Evolutionary conservation across 2,113 vertebrate species (phyloP).

Genomic region (Plecturocebus donacophilus): DNA sequence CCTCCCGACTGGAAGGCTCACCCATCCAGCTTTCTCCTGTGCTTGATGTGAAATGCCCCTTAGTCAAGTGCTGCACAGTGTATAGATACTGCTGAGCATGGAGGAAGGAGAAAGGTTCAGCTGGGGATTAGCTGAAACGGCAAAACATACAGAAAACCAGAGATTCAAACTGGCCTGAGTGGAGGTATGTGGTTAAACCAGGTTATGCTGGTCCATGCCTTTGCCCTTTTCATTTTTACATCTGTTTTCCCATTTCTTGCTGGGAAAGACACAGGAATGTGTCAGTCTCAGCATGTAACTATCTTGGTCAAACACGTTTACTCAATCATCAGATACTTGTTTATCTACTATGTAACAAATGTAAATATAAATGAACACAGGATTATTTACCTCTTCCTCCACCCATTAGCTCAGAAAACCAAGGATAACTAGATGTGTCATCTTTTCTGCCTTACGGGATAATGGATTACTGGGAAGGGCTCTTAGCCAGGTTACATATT

Average conservation of each 20-base stretch:
- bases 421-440: neutral
- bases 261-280: neutral
- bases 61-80: neutral
- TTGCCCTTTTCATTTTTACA: slow-evolving; percentile 11
- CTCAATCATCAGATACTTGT: neutral
- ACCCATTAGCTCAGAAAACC: slow-evolving; percentile 21
- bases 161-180: neutral
- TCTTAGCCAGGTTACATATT: neutral
- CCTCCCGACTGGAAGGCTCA: neutral
- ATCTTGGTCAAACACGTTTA: slow-evolving; percentile 27
- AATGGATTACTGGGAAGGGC: neutral
- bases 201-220: neutral
- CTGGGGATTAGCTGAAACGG: neutral
- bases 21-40: neutral
- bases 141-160: neutral
- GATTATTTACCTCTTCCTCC: slow-evolving; percentile 16
- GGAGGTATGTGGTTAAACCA: neutral
- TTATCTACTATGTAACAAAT: neutral
- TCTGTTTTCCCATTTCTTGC: neutral
- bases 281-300: neutral
- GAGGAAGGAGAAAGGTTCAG: neutral
- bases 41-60: neutral
- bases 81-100: neutral
- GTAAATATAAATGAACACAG: neutral
- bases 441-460: neutral